These are phyloP conservation scores for Nasonia giraulti DNA, from an alignment of 1,140 invertebrate species.

Conservation along the genomic window DNA sequence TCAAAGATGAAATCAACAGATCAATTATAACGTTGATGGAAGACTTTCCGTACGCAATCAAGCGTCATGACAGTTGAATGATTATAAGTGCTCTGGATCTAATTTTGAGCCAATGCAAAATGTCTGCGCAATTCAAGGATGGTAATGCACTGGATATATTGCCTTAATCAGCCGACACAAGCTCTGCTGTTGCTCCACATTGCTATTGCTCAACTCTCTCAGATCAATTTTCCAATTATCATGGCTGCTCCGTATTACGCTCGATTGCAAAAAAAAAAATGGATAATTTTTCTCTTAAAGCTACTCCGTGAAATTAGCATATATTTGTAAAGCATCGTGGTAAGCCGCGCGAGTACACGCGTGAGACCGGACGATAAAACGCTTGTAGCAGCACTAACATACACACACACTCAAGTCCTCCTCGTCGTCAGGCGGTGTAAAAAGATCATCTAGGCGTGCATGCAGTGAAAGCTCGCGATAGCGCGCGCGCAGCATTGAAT, in stretches of 20 bases:
- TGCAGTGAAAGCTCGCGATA: background rate
- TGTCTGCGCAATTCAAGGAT: slow-evolving; percentile 15
- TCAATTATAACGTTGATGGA: slow-evolving; percentile 30
- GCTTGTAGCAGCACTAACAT: background rate
- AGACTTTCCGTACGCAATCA: background rate
- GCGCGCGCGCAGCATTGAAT: background rate
- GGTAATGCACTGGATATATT: slow-evolving; percentile 10
- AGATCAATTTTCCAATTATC: slow-evolving; percentile 4
- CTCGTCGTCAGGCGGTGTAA: background rate
- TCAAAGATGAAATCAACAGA: slow-evolving; percentile 1
- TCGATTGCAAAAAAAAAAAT: background rate
- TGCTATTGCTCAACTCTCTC: background rate
- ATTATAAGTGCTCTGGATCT: slow-evolving; percentile 18
- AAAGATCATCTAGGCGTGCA: background rate
- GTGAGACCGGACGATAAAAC: background rate
- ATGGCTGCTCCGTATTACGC: background rate
- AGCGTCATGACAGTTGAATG: background rate
- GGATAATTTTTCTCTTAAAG: background rate
- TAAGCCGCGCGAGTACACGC: background rate
- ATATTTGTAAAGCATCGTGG: background rate
- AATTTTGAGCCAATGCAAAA: slow-evolving; percentile 20
- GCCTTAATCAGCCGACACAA: slow-evolving; percentile 19
- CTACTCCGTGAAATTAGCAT: background rate
- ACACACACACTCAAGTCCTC: background rate
- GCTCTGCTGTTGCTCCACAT: slow-evolving; percentile 9